Conservation (phyloP, 2,888 invertebrate species). For the Neoascia interrupta region DNA sequence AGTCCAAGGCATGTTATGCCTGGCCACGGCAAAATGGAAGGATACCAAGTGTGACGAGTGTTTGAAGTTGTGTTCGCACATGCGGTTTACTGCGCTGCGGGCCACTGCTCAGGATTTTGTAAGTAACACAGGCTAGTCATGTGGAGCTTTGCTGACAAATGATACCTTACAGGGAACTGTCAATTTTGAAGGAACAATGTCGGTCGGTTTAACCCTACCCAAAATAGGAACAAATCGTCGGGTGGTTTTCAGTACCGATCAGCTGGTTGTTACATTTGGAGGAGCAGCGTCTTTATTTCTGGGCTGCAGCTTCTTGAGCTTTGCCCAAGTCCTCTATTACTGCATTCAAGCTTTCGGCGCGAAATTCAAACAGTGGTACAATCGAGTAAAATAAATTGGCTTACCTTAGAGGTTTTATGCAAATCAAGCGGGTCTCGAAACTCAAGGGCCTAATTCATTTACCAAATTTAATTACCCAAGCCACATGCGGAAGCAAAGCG, state of each 20-base stretch:
- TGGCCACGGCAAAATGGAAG: slow-evolving; percentile 73
- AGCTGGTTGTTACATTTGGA: slow-evolving; percentile 77
- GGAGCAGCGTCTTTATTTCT: slow-evolving; percentile 78
- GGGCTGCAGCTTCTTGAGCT: slow-evolving; percentile 78
- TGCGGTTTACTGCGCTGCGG: slow-evolving; percentile 71
- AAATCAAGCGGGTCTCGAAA: too few relatives aligned
- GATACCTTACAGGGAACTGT: too few relatives aligned
- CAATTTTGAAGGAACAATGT: slow-evolving; percentile 73
- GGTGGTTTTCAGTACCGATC: slow-evolving; percentile 77
- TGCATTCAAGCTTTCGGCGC: slow-evolving; percentile 26
- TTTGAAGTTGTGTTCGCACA: slow-evolving; percentile 73
- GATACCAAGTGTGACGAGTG: slow-evolving; percentile 72
- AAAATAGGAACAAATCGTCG: slow-evolving; percentile 75
- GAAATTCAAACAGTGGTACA: slow-evolving; percentile 16
- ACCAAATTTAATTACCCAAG: too few relatives aligned
- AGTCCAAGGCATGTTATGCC: slow-evolving; percentile 74
- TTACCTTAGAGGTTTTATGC: neutral
- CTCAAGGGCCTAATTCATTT: too few relatives aligned
- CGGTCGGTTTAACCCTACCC: slow-evolving; percentile 69
- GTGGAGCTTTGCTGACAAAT: too few relatives aligned
- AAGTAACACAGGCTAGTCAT: too few relatives aligned
- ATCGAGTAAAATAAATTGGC: slow-evolving; percentile 32
- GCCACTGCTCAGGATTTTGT: slow-evolving; percentile 72
- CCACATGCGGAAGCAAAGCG: too few relatives aligned
- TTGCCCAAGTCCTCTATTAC: slow-evolving; percentile 67